Conservation (phyloP, 2,888 invertebrate species). For the Leucania comma region DNA sequence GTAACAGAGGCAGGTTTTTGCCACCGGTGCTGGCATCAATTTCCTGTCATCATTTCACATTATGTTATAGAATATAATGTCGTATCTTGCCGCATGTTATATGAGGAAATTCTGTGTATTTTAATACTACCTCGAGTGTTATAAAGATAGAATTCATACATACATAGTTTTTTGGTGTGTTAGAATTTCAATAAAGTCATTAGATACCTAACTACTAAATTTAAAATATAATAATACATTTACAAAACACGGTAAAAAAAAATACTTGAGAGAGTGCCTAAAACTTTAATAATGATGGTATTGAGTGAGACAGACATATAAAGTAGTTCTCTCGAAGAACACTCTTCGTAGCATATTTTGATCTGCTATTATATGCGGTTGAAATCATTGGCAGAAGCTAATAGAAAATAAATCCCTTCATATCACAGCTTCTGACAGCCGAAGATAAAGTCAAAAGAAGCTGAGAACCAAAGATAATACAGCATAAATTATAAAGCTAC, state of each 20-base stretch:
- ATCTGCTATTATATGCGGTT: background rate
- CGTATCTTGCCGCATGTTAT: slow-evolving; percentile 46
- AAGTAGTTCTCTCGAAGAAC: background rate
- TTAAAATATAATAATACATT: background rate
- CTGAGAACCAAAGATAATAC: slow-evolving; percentile 29
- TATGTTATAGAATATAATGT: slow-evolving; percentile 60
- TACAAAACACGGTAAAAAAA: background rate
- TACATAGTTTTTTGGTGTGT: background rate
- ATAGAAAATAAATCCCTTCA: slow-evolving; percentile 9
- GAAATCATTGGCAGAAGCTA: no score
- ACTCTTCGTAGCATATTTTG: background rate
- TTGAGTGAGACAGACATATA: background rate
- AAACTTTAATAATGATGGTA: background rate
- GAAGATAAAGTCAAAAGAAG: slow-evolving; percentile 10
- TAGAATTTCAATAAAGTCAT: slow-evolving; percentile 6
- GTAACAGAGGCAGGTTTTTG: slow-evolving; percentile 70
- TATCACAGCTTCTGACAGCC: slow-evolving; percentile 11
- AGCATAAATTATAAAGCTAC: slow-evolving; percentile 22
- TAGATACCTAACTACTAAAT: background rate
- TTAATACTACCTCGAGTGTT: slow-evolving; percentile 9
- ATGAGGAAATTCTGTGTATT: slow-evolving; percentile 33
- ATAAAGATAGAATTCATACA: slow-evolving; percentile 8
- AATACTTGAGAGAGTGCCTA: background rate
- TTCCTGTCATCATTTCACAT: slow-evolving; percentile 77
- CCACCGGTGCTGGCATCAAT: slow-evolving; percentile 70